phyloP scores from a whole-genome alignment of 37 sponge, comb jelly and placozoan genomes.

The Agelas oroides region DNA sequence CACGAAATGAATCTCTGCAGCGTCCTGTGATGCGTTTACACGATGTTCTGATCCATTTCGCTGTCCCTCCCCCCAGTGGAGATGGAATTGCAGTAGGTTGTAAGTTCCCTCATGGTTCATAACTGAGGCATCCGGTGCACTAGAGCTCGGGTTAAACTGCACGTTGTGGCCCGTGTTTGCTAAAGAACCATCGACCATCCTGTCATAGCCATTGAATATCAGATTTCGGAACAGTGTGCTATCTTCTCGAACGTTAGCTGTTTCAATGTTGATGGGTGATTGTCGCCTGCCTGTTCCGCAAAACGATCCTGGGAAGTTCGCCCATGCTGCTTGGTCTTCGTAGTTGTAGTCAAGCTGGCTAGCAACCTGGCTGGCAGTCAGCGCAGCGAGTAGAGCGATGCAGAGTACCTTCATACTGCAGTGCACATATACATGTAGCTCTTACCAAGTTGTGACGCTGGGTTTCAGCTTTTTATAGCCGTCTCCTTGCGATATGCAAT shows the following conservation, averaged over 20 bases:
- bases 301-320: neutral
- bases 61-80: conserved; percentile 60
- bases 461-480: neutral
- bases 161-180: conserved; percentile 8
- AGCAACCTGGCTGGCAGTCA: neutral
- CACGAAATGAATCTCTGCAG: conserved; percentile 63
- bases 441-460: neutral
- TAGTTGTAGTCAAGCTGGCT: conserved; percentile 26
- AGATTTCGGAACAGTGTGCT: neutral
- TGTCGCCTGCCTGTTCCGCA: conserved; percentile 13
- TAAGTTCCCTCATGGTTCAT: conserved; percentile 52
- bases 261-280: conserved; percentile 52
- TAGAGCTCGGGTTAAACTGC: neutral
- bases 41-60: conserved; percentile 61
- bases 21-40: conserved; percentile 13
- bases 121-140: neutral
- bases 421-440: neutral
- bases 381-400: neutral
- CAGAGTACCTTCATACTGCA: neutral
- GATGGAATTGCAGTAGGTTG: conserved; percentile 54
- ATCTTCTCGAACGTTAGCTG: neutral
- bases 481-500: too few species aligned
- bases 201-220: neutral
- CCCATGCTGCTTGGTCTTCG: conserved; percentile 46
- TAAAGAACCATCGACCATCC: neutral